Conservation (phyloP, 1,140 invertebrate species). For the Orussus abietinus region DNA sequence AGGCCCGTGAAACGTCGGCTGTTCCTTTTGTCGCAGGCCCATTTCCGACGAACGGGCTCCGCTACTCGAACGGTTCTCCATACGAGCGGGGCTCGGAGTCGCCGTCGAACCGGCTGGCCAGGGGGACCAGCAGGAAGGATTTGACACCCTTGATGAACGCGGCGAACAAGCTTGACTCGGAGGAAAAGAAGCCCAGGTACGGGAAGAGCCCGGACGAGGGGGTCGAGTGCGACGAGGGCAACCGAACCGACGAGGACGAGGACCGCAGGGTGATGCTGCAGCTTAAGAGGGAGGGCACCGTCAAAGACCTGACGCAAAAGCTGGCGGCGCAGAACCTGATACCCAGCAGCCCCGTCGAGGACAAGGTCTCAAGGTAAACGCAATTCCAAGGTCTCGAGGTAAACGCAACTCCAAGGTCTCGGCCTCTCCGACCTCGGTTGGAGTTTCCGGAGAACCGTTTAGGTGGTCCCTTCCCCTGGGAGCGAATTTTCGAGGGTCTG, state of each 20-base stretch:
- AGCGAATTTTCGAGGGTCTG: too few species aligned
- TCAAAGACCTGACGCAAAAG: constrained; percentile 83
- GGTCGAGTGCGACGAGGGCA: constrained; percentile 51
- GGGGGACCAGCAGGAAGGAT: constrained; percentile 55
- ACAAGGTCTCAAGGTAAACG: constrained; percentile 54
- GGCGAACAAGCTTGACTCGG: constrained; percentile 58
- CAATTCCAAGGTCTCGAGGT: too few species aligned
- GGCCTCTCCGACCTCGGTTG: too few species aligned
- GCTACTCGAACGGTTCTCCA: constrained; percentile 42
- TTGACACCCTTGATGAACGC: constrained; percentile 58
- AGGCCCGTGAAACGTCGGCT: too few species aligned
- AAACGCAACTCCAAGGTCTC: too few species aligned
- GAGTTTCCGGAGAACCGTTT: too few species aligned
- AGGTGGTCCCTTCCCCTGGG: too few species aligned
- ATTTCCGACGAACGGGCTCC: constrained; percentile 49
- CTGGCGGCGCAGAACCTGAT: constrained; percentile 66
- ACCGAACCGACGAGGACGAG: constrained; percentile 56
- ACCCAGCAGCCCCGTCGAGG: constrained; percentile 58
- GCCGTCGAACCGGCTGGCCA: constrained; percentile 47
- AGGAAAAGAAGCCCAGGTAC: constrained; percentile 66
- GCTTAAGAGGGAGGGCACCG: constrained; percentile 71
- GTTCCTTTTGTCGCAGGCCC: constrained; percentile 23
- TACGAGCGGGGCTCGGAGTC: constrained; percentile 41
- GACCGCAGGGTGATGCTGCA: constrained; percentile 61
- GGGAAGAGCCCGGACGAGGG: constrained; percentile 51